Base-by-base conservation (phyloP, 2,113 vertebrate genomes). In the Zapus hudsonius region DNA sequence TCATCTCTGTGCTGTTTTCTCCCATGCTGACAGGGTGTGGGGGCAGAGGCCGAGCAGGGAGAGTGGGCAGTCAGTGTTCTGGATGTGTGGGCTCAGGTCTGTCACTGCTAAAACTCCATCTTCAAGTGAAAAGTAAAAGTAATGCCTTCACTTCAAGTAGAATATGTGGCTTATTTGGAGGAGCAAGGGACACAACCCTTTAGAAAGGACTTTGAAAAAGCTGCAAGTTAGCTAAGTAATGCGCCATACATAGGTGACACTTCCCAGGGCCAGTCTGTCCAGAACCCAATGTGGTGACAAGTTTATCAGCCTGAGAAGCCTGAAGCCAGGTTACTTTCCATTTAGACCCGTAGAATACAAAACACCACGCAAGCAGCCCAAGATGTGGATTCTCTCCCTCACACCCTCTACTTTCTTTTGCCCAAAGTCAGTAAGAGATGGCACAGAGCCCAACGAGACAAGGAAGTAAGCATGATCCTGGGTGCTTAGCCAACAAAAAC, bases 381-480 rank as follows among this genome's bases (percentile, higher is more conserved):
- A 96, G 92, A 87, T 81, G 87, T 80, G 27, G 87, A 92, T 52
- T 59, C 47, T 89, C 81, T 92, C 70, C 74, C n/a, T 87, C 19
- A 75, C 19, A 40, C 64, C 15, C 20, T 57, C 44, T 40, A 61
- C 80, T 83, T 93, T 61, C 64, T 75, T 90, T 67, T 20, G 31
- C 75, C 85, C 81, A 52, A 89, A 92, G 57, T 83, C 85, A 83
- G 64, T 23, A 63, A 81, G 63, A 92, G 15, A 55, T 86, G 59
- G 64, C 76, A 90, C 2, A 9, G 7, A 31, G 55, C 63, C 84
- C 63, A 76, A 52, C 0, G n/a, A 92, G 69, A 92, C 23, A 91
- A 87, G 61, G 80, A 95, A 82, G 27, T 74, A n/a, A 44, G 92
- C 86, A 73, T 23, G 5, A 92, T 36, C 84, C 70, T 67, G 66